Percentiles rank a stretch among this genome's conserved stretches.
Evolutionary conservation across 2,113 vertebrate genomes (phyloP).

Genomic region (Neopipo cinnamomea): DNA sequence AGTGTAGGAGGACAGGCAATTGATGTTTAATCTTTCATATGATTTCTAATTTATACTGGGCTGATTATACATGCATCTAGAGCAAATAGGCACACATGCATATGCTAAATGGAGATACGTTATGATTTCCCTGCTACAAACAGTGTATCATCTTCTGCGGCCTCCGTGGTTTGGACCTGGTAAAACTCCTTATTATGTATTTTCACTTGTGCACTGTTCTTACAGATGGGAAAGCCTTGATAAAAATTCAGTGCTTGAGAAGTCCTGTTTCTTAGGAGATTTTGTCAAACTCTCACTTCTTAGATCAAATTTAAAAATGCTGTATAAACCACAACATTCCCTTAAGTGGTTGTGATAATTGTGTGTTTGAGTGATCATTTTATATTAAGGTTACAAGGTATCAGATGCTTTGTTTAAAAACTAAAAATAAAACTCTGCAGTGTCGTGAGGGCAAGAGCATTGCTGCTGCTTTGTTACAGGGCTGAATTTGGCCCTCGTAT

Average conservation of each 20-base stretch:
- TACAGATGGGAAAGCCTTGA: not conserved
- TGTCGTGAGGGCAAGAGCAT: not conserved
- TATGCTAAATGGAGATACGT: conserved; percentile 20
- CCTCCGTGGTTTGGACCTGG: not conserved
- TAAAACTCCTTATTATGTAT: not conserved
- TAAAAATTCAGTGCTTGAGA: not conserved
- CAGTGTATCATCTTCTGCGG: not conserved
- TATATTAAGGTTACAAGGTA: not conserved
- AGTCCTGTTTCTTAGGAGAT: not conserved
- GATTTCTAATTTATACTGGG: conserved; percentile 38
- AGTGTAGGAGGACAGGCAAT: conserved; percentile 55
- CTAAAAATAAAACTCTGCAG: not conserved
- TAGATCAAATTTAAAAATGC: conserved; percentile 16
- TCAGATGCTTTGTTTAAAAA: not conserved
- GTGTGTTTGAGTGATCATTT: not conserved
- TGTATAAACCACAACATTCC: not conserved
- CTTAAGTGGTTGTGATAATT: not conserved
- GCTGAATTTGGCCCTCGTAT: not conserved
- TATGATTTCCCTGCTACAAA: not conserved
- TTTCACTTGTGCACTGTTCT: not conserved
- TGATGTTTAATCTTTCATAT: conserved; percentile 52
- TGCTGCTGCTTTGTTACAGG: not conserved
- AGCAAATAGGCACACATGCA: conserved; percentile 6
- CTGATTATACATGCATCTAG: conserved; percentile 60
- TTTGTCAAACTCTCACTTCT: not conserved